Base-by-base conservation (phyloP, 35 echinoderm and acorn worm genomes). In the Eucidaris tribuloides region DNA sequence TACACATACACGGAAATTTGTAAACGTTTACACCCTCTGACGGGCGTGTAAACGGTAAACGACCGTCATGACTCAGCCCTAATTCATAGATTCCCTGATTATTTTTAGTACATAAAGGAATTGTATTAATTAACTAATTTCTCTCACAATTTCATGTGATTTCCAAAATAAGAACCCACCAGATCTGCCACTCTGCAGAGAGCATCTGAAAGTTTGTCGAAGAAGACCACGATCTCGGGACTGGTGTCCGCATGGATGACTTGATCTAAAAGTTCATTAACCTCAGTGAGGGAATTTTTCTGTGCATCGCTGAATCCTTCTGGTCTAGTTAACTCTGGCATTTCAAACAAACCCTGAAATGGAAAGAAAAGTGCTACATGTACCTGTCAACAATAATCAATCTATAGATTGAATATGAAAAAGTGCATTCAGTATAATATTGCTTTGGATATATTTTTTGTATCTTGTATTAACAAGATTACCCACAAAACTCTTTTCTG, bases 161-260 rank as follows among this genome's bases (percentile, higher is more conserved):
- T 24, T 25, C 20, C 34, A 4, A 45, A 34, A 63, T 44, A 17
- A 65, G 27, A 5, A 89, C 82, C 87, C 84, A 98, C 95, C 59
- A 92, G 43, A 83, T 98, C 95, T 39, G 90, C 95, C 24, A 98
- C 86, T 62, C 95, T 81, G 78, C 95, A 98, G 0, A 98, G 87
- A 14, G 90, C 86, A 90, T 98, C 95, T 49, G 95, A 98, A 7
- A 98, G 80, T 66, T 98, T 98, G 62, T 98, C 95, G 87, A 98
- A 98, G 17, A 93, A 58, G 25, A 66, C 74, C 23, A 98, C 87
- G 9, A 98, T 80, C 17, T 98, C 82, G 18, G 78, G 90, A 33
- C 85, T 76, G 33, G 95, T 87, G 11, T 91, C 86, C 37, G 86
- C 42, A 29, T 27, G 44, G 35, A 98, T 89, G 3, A 91, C 95